Conservation (phyloP, 2,113 vertebrate genomes). For the Amblyopsis rosae region DNA sequence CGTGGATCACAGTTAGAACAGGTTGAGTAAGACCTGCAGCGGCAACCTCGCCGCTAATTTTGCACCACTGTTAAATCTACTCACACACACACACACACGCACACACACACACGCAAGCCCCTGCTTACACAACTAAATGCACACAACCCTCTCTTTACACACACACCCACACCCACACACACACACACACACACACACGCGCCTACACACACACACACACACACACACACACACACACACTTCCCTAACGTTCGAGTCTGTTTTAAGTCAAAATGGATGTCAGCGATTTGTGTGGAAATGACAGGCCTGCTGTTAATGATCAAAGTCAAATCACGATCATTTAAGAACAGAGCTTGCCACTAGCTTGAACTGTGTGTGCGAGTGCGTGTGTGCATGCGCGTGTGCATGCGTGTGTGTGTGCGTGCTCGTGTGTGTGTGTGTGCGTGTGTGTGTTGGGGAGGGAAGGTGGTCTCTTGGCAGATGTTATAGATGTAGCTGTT, state of each 20-base stretch:
- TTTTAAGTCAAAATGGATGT: slow-evolving; percentile 46
- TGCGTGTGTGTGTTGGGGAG: slow-evolving; percentile 29
- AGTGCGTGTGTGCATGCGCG: slow-evolving; percentile 17
- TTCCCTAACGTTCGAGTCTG: slow-evolving; percentile 27
- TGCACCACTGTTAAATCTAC: slow-evolving; percentile 51
- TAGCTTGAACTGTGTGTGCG: slow-evolving; percentile 19
- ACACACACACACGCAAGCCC: slow-evolving; percentile 12
- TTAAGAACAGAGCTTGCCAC: slow-evolving; percentile 34
- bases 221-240: slow-evolving; percentile 22
- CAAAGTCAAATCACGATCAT: slow-evolving; percentile 2
- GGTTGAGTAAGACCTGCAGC: slow-evolving; percentile 60
- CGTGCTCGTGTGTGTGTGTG: too few relatives aligned
- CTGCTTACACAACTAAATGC: background rate
- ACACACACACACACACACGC: slow-evolving; percentile 21
- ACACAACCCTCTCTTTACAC: background rate
- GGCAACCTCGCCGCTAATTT: slow-evolving; percentile 59
- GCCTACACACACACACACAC: slow-evolving; percentile 21
- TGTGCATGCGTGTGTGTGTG: background rate
- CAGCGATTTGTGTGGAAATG: slow-evolving; percentile 60
- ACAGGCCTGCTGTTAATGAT: slow-evolving; percentile 58
- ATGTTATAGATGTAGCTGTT: slow-evolving; percentile 33
- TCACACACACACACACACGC: slow-evolving; percentile 35
- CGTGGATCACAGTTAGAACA: slow-evolving; percentile 53
- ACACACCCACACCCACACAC: slow-evolving; percentile 36
- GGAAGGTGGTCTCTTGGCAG: slow-evolving; percentile 49